A percentile compares a stretch with the other conserved stretches of the same genome.
Evolutionary conservation across 53 echinoderm and acorn worm species (phyloP).

Genomic region (Paelopatides confundens): DNA sequence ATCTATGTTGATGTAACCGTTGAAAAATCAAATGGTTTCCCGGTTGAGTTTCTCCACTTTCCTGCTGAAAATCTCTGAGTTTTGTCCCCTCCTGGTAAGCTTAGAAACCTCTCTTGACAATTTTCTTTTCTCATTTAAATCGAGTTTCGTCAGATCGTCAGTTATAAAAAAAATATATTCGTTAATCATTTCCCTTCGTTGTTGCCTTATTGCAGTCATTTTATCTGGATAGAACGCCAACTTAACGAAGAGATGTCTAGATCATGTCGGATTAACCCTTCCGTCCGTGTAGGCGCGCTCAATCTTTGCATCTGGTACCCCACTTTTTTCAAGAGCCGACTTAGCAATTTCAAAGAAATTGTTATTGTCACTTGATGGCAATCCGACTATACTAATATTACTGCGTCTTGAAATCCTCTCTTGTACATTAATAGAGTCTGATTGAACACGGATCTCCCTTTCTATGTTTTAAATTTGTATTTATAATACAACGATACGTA

Average conservation of each 20-base stretch:
- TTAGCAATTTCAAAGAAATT: conserved; percentile 14
- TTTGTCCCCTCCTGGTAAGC: too few species aligned
- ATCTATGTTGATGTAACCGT: too few species aligned
- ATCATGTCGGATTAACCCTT: neutral
- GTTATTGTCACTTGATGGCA: neutral
- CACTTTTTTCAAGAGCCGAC: neutral
- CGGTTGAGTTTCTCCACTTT: too few species aligned
- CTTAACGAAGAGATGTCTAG: conserved; percentile 9
- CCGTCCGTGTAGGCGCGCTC: conserved; percentile 21
- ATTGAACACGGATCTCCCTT: too few species aligned
- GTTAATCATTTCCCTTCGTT: neutral
- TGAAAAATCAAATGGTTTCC: too few species aligned
- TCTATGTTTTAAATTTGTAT: too few species aligned
- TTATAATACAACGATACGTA: too few species aligned
- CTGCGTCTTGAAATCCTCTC: neutral
- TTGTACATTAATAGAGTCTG: neutral
- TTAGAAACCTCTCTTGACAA: too few species aligned
- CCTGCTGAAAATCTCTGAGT: too few species aligned
- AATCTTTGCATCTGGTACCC: neutral
- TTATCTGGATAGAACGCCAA: neutral
- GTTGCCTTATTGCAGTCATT: neutral
- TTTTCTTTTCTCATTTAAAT: neutral
- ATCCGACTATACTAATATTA: conserved; percentile 18
- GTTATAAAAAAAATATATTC: neutral
- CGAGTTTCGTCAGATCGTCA: neutral